Evolutionary conservation across 2,797 vertebrate genomes (phyloP), one percentile per base, ranked within the genome.

Genomic region (Hozukius guyotensis): DNA sequence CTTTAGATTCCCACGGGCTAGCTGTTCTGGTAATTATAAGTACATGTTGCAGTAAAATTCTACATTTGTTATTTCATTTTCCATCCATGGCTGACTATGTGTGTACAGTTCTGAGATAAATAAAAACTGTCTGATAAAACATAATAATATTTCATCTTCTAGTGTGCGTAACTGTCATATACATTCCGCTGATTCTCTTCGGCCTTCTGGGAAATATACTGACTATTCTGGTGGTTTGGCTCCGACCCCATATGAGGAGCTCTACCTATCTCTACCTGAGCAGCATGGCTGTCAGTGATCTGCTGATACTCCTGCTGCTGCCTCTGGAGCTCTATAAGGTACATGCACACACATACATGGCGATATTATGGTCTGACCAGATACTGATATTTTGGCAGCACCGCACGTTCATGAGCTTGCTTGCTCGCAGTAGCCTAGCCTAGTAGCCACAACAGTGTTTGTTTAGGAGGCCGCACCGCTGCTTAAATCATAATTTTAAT

Each of bases 191-290:
- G 83, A 95, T 97, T 92, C 78, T 96, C 56, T 87, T 96, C 18
- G 96, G 96, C 2, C 84, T 96, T 46, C 81, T 94, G 49, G 96
- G 96, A 81, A 97, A 97, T 53, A 68, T 94, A 5, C 75, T 96
- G 13, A 96, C 96, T 8, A 95, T 96, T 22, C 87, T 97, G 64
- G 95, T 97, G 80, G 96, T 97, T 61, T 95, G 94, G 88, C 89
- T 93, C 20, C 94, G 95, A 71, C 96, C 94, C 24, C 94, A 94
- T 56, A 96, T 96, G 95, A 93, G 94, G 78, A 96, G 95, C 69
- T 96, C 95, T 0, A 95, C 96, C 60, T 97, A 96, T 90, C 91
- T 96, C 69, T 97, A 97, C 91, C 93, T 97, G 79, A 96, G 95
- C 91, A 97, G 96, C 77, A 97, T 97, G 96, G 96, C 96, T 0